Base-by-base conservation (phyloP, 2,888 invertebrate genomes). In the Eurois occulta region DNA sequence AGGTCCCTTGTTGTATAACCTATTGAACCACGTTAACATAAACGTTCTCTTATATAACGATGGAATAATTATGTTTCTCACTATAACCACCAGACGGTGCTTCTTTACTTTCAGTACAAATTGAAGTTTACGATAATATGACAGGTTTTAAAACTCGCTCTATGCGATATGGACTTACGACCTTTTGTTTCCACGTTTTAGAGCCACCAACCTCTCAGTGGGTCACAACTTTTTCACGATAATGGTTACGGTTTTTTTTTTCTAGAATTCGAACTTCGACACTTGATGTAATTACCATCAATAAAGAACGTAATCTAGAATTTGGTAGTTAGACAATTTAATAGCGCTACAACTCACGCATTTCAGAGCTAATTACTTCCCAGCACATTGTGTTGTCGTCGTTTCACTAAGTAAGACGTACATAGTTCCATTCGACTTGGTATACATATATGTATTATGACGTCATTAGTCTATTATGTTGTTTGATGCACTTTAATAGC, bases 341-440 rank as follows among this genome's bases (percentile, higher is more conserved):
- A 69, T 46, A 46, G 46, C 16, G 10, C 35, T 28, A 3, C 69
- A 46, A 16, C 35, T 72, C n/a, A 46, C 10, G 28, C 35, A 28
- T 38, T 38, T 16, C 10, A 16, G 10, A 70, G 46, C 16, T 46
- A 48, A 48, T 70, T 70, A 72, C 72, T 48, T 38, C 71, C 21
- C 28, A 28, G 28, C 10, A 38, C 21, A 38, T 28, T 28, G 21
- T 16, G 38, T 16, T 72, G 46, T 72, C 21, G 28, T 16, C 21
- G 16, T 21, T 46, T 70, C 35, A 46, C 21, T 46, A 67, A 21
- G 13, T n/a, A 38, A 28, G 21, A 35, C 43, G 18, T 35, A 35
- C 13, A 8, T 35, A 72, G 13, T 35, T 69, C 10, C n/a, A 7
- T 38, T 28, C 46, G 21, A 28, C 4, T 38, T 28, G 16, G 11